phyloP scores from a whole-genome alignment of 2,888 invertebrate genomes.

The Calameuta pallipes region DNA sequence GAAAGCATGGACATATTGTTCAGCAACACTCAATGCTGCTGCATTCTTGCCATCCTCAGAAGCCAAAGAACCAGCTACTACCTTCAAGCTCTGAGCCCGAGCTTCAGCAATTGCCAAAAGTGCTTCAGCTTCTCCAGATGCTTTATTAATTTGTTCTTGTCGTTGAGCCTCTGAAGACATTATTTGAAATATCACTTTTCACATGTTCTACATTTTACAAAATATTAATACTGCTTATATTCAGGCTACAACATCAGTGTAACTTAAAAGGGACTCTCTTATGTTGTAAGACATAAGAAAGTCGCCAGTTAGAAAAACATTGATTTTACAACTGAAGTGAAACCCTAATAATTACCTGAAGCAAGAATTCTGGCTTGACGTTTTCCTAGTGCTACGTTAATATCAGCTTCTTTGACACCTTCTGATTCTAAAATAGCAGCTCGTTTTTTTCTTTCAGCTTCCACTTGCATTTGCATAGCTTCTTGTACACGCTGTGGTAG shows the following conservation, averaged over 20 bases:
- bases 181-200: conserved; percentile 11
- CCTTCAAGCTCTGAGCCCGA: conserved; percentile 82
- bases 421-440: conserved; percentile 98
- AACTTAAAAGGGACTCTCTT: too few relatives aligned
- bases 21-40: conserved; percentile 91
- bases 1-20: conserved; percentile 96
- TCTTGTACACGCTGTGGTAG: conserved; percentile 93
- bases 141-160: conserved; percentile 94
- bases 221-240: too few relatives aligned
- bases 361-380: conserved; percentile 90
- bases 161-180: conserved; percentile 83
- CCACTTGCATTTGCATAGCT: conserved; percentile 99
- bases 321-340: too few relatives aligned
- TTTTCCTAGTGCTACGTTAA: conserved; percentile 98
- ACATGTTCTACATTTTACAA: too few relatives aligned
- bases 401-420: conserved; percentile 89
- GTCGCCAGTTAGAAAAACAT: too few relatives aligned
- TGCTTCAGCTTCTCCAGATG: conserved; percentile 91
- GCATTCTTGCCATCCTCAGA: conserved; percentile 85
- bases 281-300: too few relatives aligned
- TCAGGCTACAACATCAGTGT: too few relatives aligned
- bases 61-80: conserved; percentile 77
- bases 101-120: conserved; percentile 93
- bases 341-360: conserved; percentile 73
- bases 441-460: conserved; percentile 96